Percentiles rank a stretch among this genome's conserved stretches.
Conservation (phyloP, 2,113 vertebrate genomes). For the Asarcornis scutulata region DNA sequence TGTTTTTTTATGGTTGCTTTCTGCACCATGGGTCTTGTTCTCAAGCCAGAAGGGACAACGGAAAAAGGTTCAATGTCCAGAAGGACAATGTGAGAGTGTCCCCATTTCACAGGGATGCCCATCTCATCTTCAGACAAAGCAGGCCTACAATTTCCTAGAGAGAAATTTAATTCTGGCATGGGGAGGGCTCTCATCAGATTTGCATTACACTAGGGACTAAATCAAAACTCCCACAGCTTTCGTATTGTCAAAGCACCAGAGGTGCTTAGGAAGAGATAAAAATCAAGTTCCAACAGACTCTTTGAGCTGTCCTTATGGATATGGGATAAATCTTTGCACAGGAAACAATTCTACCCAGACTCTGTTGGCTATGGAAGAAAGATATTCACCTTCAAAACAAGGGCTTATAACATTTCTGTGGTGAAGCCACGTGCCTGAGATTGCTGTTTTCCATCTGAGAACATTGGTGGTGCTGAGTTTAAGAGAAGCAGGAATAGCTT, state of each 20-base stretch:
- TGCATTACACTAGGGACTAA: not conserved
- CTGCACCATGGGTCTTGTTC: not conserved
- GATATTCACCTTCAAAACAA: not conserved
- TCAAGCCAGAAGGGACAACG: not conserved
- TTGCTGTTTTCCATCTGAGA: not conserved
- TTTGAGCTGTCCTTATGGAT: not conserved
- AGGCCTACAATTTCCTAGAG: not conserved
- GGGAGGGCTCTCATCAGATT: not conserved
- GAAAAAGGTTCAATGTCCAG: not conserved
- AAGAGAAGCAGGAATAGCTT: not conserved
- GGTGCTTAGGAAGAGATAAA: not conserved
- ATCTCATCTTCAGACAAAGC: not conserved
- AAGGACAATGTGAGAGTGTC: not conserved
- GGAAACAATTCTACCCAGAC: not conserved
- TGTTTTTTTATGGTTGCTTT: not conserved
- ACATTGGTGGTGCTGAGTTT: not conserved
- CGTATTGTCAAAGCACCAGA: not conserved
- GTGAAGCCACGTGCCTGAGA: not conserved
- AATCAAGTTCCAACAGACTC: not conserved
- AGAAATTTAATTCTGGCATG: not conserved
- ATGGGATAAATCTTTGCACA: not conserved
- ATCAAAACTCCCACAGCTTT: not conserved
- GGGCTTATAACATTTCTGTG: not conserved
- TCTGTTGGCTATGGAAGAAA: not conserved
- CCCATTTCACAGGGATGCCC: not conserved